A percentile compares a stretch with the other conserved stretches of the same genome.
phyloP scores from a whole-genome alignment of 2,888 invertebrate genomes.

The Buathra laborator region DNA sequence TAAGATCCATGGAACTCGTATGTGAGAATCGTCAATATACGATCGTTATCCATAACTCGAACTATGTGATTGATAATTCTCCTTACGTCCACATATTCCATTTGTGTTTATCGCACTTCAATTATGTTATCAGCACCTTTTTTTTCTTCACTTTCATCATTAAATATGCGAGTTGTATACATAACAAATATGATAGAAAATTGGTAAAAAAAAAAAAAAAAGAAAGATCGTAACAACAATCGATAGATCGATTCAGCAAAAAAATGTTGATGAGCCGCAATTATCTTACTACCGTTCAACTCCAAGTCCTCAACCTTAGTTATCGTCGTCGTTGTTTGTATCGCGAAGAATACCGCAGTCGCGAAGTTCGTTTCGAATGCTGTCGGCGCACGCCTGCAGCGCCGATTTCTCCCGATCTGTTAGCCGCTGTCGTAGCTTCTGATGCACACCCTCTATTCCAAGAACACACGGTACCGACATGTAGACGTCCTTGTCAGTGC shows the following conservation, averaged over 20 bases:
- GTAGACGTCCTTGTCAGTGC: slow-evolving; percentile 87
- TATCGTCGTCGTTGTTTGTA: slow-evolving; percentile 67
- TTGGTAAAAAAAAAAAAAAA: neutral
- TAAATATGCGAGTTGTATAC: neutral
- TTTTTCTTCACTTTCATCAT: neutral
- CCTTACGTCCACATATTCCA: neutral
- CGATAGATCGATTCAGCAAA: neutral
- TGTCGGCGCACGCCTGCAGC: slow-evolving; percentile 80
- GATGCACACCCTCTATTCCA: slow-evolving; percentile 85
- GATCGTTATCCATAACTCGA: neutral
- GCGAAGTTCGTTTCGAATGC: slow-evolving; percentile 77
- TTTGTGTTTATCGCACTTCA: neutral
- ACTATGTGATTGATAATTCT: slow-evolving; percentile 11
- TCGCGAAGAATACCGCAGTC: slow-evolving; percentile 80
- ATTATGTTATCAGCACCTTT: neutral
- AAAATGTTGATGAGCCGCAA: neutral
- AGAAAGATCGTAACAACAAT: neutral
- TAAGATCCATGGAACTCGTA: slow-evolving; percentile 41
- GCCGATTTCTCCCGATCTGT: slow-evolving; percentile 81
- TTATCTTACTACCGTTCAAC: slow-evolving; percentile 8
- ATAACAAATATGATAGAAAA: neutral
- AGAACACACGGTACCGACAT: slow-evolving; percentile 87
- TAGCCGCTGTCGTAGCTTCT: slow-evolving; percentile 86
- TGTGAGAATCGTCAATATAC: slow-evolving; percentile 27
- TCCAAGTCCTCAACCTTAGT: slow-evolving; percentile 11